Percentiles rank a stretch among this genome's conserved stretches.
Evolutionary conservation across 1,140 invertebrate genomes (phyloP).

Genomic region (Ylistrum balloti): DNA sequence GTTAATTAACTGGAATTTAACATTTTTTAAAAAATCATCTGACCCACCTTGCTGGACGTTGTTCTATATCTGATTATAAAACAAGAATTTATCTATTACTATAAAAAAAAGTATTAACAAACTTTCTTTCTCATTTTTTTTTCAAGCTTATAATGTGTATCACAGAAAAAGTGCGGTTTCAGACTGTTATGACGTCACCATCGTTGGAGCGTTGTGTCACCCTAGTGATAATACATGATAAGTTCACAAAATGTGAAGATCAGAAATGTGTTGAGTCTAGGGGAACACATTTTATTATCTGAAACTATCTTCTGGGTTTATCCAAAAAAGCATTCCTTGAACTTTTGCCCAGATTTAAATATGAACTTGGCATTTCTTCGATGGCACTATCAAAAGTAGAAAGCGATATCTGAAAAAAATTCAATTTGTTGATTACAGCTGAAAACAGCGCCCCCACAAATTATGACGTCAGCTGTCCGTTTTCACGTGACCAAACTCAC

Average conservation of each 20-base stretch:
- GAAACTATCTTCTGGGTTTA: background rate
- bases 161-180: background rate
- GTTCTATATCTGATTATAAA: background rate
- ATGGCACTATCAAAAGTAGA: background rate
- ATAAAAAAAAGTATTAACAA: background rate
- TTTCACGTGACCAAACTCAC: too few relatives aligned
- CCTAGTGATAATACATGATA: background rate
- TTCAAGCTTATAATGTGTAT: background rate
- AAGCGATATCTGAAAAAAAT: background rate
- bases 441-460: background rate
- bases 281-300: background rate
- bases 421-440: slow-evolving; percentile 26
- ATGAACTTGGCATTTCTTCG: background rate
- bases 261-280: background rate
- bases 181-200: background rate
- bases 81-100: background rate
- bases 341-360: background rate
- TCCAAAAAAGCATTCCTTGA: background rate
- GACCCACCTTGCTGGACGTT: background rate
- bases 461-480: background rate
- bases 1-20: background rate
- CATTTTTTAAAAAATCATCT: background rate
- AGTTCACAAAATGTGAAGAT: background rate
- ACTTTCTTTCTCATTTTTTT: background rate
- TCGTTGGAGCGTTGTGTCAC: background rate